phyloP scores from a whole-genome alignment of 2,888 invertebrate genomes.

The Eupithecia centaureata region DNA sequence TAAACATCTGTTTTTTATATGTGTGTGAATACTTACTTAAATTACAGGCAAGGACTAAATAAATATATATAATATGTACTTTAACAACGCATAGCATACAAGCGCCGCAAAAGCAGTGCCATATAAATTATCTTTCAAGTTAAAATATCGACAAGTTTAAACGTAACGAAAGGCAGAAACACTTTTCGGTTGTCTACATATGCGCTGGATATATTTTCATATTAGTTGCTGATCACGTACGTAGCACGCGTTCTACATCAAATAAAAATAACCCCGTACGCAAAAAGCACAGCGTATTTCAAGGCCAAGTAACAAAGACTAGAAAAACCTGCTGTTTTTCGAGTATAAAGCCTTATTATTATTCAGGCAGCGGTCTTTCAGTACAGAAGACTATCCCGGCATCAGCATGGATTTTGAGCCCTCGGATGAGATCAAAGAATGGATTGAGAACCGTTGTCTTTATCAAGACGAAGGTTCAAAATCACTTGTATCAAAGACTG shows the following conservation, averaged over 20 bases:
- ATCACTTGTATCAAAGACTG: background rate
- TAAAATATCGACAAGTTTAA: too few species aligned
- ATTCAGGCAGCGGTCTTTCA: constrained; percentile 1
- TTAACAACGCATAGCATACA: too few species aligned
- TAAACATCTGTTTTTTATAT: too few species aligned
- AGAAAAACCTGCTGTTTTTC: constrained; percentile 7
- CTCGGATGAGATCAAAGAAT: constrained; percentile 5
- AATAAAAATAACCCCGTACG: background rate
- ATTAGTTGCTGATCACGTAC: background rate
- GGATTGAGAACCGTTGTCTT: background rate
- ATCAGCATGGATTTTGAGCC: constrained; percentile 2
- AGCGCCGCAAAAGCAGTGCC: too few species aligned
- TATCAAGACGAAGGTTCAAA: background rate
- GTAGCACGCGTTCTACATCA: background rate
- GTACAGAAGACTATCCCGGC: constrained; percentile 6
- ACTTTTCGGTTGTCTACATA: too few species aligned
- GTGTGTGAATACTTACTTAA: too few species aligned
- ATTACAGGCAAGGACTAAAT: background rate
- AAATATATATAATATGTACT: too few species aligned
- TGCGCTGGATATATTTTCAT: too few species aligned
- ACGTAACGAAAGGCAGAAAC: too few species aligned
- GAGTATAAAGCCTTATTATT: constrained; percentile 8
- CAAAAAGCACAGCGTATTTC: background rate
- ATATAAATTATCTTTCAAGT: too few species aligned
- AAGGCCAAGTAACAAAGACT: constrained; percentile 2